These are phyloP conservation scores for Rhimphoctona megacephalus DNA, from an alignment of 2,888 invertebrate genomes.

Conservation along the genomic window DNA sequence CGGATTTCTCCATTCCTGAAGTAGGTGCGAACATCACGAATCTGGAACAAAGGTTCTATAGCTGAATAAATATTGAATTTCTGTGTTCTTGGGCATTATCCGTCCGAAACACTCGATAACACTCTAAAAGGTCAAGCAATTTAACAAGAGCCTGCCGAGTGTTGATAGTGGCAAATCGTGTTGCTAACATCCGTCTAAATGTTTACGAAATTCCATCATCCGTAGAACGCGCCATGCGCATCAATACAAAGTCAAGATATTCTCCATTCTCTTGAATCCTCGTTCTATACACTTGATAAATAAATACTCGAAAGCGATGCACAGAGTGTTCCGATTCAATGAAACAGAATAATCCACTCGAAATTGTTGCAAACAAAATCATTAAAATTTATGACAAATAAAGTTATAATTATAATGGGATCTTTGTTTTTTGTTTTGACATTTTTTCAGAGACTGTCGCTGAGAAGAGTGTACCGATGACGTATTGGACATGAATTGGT, in stretches of 20 bases:
- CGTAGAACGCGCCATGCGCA: not conserved
- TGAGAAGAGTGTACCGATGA: constrained; percentile 79
- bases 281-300: not conserved
- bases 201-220: constrained; percentile 14
- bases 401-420: not conserved
- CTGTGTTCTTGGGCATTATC: constrained; percentile 23
- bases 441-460: constrained; percentile 71
- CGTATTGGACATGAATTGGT: constrained; percentile 83
- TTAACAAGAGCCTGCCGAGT: constrained; percentile 28
- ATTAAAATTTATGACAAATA: not conserved
- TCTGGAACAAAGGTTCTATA: not conserved
- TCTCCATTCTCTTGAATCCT: not conserved
- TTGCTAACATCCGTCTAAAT: constrained; percentile 44
- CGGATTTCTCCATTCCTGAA: constrained; percentile 41
- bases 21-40: not conserved
- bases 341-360: not conserved
- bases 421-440: not conserved
- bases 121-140: constrained; percentile 50
- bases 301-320: not conserved
- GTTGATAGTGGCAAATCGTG: constrained; percentile 68
- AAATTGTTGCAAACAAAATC: not conserved
- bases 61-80: not conserved
- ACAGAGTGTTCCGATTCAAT: no score
- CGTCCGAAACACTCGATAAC: constrained; percentile 37
- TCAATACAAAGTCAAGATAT: constrained; percentile 3